Conservation (phyloP, 2,888 invertebrate genomes). For the Periphyllus acericola region DNA sequence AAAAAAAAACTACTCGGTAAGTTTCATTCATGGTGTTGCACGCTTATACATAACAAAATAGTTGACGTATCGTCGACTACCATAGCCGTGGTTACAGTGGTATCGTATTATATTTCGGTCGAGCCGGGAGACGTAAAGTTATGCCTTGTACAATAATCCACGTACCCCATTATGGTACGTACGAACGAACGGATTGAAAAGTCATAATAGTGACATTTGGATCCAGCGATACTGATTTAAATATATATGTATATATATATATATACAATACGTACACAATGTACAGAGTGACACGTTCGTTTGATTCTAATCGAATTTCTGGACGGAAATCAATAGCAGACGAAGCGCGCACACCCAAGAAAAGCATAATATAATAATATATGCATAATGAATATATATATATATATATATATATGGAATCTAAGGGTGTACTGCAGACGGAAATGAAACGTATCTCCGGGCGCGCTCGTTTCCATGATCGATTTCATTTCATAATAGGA, state of each 20-base stretch:
- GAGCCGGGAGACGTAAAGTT: neutral
- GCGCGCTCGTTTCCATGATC: neutral
- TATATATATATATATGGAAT: too few relatives aligned
- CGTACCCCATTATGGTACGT: too few relatives aligned
- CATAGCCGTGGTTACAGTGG: neutral
- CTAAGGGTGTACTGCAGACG: neutral
- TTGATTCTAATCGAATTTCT: constrained; percentile 9
- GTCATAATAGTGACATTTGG: neutral
- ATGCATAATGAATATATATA: neutral
- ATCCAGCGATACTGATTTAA: constrained; percentile 7
- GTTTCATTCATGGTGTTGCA: constrained; percentile 24
- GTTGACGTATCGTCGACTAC: constrained; percentile 16
- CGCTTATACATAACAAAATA: constrained; percentile 4
- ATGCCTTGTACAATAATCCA: too few relatives aligned
- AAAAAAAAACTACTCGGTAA: constrained; percentile 12
- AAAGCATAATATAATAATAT: neutral
- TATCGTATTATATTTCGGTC: too few relatives aligned
- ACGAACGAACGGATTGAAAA: neutral
- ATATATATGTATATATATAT: neutral
- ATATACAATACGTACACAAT: too few relatives aligned
- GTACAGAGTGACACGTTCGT: constrained; percentile 12
- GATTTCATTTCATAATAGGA: constrained; percentile 4
- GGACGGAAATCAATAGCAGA: neutral
- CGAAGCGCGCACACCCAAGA: too few relatives aligned
- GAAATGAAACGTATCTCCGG: neutral